Base-by-base conservation (phyloP, 2,888 invertebrate species). In the Aphrophora alni region DNA sequence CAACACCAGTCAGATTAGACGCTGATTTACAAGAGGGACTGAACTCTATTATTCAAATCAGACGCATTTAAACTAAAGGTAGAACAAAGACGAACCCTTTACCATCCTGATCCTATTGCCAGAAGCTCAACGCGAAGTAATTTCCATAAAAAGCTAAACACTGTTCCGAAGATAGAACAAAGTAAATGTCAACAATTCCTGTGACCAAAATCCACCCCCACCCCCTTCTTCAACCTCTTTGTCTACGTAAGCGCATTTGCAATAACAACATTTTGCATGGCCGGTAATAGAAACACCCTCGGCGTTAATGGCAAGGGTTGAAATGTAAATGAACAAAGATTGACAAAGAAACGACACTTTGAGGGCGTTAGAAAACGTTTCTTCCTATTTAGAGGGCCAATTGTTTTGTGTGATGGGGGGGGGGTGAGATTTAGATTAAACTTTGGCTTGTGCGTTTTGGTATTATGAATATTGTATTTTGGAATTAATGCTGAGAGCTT, bases 241-340 rank as follows among this genome's bases (percentile, higher is more conserved):
- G 44, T 17, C 44, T 5, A n/a, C n/a, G 10, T 33, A 33, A 33
- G 10, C 33, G 44, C 21, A 21, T 59, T n/a, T 59, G 59, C 59
- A 59, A 59, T 59, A 59, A 59, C 59, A 44, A 17, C 44, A 59
- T 59, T 59, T 21, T 3, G 59, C 59, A 14, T 2, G 21, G 59
- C 59, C 59, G 59, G 59, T 59, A 59, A 44, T 44, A 44, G 44
- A 44, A 44, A 44, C 44, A 44, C 14, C 44, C 14, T 12, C 44
- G 44, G 44, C 12, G 44, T 14, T 44, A 44, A 59, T 59, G 59
- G 59, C 59, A 59, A 59, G 59, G 59, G 59, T 59, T 59, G 59
- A 59, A 59, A 59, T 59, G 59, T 59, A 59, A 59, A 59, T 59
- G 59, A 59, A 59, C 59, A 59, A 59, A 59, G 59, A 59, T 59